phyloP scores from a whole-genome alignment of 1,140 invertebrate genomes.

The Hyles vespertilio region DNA sequence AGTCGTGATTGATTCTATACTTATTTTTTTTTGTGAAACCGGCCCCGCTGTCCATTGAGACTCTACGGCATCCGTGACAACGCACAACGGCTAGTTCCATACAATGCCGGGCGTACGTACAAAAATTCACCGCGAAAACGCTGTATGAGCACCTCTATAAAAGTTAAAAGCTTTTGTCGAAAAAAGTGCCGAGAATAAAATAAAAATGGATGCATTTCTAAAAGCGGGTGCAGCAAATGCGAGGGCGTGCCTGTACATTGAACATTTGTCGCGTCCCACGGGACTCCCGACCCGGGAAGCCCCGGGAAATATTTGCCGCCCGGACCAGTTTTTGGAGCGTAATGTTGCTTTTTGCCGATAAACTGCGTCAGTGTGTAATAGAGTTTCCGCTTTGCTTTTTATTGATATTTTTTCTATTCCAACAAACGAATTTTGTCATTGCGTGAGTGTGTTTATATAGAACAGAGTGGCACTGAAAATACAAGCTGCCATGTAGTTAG shows the following conservation, averaged over 20 bases:
- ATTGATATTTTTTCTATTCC: conserved; percentile 5
- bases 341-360: conserved; percentile 12
- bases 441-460: too few species aligned
- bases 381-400: conserved; percentile 1
- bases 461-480: too few species aligned
- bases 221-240: conserved; percentile 44
- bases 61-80: too few species aligned
- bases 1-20: too few species aligned
- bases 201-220: conserved; percentile 45
- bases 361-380: conserved; percentile 4
- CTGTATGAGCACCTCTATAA: conserved; percentile 45
- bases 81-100: too few species aligned
- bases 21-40: too few species aligned
- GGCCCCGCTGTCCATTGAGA: too few species aligned
- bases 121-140: conserved; percentile 44
- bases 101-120: conserved; percentile 1
- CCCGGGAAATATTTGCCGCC: conserved; percentile 36
- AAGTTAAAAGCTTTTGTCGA: conserved; percentile 63
- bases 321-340: conserved; percentile 26
- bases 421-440: too few species aligned
- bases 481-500: too few species aligned
- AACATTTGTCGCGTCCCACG: conserved; percentile 50
- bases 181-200: conserved; percentile 47
- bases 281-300: conserved; percentile 26
- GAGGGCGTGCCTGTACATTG: conserved; percentile 30